Conservation (phyloP, 2,888 invertebrate species). For the Stenchaetothrips biformis region DNA sequence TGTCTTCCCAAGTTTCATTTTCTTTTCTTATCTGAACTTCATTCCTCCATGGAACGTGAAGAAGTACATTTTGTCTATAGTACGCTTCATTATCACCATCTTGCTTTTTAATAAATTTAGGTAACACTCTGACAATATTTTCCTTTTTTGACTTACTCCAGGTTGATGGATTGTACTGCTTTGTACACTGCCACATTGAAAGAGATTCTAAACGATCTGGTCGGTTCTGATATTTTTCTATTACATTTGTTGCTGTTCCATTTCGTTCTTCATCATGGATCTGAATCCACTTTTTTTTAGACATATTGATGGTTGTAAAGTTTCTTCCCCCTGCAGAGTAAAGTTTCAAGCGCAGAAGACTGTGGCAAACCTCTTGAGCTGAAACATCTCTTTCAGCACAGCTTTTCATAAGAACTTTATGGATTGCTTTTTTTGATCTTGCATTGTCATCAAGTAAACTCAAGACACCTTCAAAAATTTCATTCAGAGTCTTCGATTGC, state of each 20-base stretch:
- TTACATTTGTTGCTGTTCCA: not conserved
- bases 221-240: not conserved
- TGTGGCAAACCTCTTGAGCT: conserved; percentile 33
- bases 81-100: not conserved
- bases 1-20: not conserved
- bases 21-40: not conserved
- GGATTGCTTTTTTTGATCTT: conserved; percentile 29
- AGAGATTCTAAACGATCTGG: not conserved
- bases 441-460: not conserved
- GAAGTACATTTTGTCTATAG: conserved; percentile 24
- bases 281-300: not conserved
- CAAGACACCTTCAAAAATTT: not conserved
- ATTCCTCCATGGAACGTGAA: conserved; percentile 26
- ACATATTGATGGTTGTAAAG: conserved; percentile 14
- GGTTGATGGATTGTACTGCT: not conserved
- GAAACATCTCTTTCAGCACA: conserved; percentile 34
- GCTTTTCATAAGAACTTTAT: conserved; percentile 31
- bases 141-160: not conserved
- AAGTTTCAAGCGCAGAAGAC: conserved; percentile 30
- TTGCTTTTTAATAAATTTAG: not conserved
- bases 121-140: conserved; percentile 27
- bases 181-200: not conserved
- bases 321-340: not conserved
- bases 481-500: not conserved
- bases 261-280: not conserved